Conservation (phyloP, 2,888 invertebrate species). For the Dynastes tityus region DNA sequence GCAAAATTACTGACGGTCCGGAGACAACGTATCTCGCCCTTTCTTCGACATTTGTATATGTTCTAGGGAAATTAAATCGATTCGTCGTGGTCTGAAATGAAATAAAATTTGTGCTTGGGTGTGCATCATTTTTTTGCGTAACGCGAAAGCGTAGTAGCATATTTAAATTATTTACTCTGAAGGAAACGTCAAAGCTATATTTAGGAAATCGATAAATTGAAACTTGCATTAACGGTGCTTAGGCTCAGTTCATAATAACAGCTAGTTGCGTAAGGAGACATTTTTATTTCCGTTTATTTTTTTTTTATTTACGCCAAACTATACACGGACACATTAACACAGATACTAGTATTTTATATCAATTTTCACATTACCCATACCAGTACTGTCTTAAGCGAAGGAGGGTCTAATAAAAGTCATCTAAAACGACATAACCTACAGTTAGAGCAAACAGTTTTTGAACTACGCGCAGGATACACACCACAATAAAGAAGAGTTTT, state of each 20-base stretch:
- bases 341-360: too few relatives aligned
- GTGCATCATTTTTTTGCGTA: not conserved
- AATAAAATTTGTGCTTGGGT: too few relatives aligned
- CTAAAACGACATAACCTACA: too few relatives aligned
- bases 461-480: too few relatives aligned
- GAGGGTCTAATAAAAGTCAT: too few relatives aligned
- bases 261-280: not conserved
- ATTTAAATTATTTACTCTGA: slow-evolving; percentile 14
- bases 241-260: not conserved
- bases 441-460: too few relatives aligned
- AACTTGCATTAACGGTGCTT: not conserved
- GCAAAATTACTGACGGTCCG: not conserved
- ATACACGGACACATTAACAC: too few relatives aligned
- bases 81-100: not conserved
- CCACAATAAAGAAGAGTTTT: too few relatives aligned
- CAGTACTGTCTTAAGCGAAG: too few relatives aligned
- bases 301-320: too few relatives aligned
- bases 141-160: slow-evolving; percentile 3
- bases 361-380: too few relatives aligned
- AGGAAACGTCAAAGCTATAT: slow-evolving; percentile 19
- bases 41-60: not conserved
- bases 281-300: too few relatives aligned
- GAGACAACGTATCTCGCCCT: not conserved
- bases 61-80: slow-evolving; percentile 3
- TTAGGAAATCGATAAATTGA: slow-evolving; percentile 15